A percentile compares a stretch with the other conserved stretches of the same genome.
Evolutionary conservation across 2,113 vertebrate species (phyloP).

Genomic region (Oplegnathus fasciatus): DNA sequence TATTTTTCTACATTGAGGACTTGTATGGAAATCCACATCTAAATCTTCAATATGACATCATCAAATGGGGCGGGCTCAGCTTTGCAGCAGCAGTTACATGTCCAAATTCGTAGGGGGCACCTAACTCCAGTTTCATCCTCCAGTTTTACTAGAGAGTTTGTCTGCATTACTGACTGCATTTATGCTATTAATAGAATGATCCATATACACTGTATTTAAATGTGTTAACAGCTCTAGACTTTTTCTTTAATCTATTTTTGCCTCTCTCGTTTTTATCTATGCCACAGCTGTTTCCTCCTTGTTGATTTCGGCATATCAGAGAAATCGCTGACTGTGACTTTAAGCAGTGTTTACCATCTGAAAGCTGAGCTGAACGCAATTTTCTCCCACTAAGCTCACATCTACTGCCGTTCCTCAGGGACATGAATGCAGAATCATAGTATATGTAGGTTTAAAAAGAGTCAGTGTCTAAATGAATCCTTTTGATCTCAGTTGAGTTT

Average conservation of each 20-base stretch:
- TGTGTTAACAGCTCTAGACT: background rate
- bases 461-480: slow-evolving; percentile 14
- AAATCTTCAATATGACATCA: background rate
- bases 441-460: slow-evolving; percentile 34
- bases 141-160: background rate
- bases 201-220: background rate
- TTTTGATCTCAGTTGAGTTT: slow-evolving; percentile 32
- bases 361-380: slow-evolving; percentile 1
- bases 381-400: background rate
- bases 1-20: background rate
- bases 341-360: slow-evolving; percentile 39
- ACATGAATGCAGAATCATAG: slow-evolving; percentile 15
- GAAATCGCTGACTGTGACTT: slow-evolving; percentile 11
- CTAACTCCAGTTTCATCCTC: background rate
- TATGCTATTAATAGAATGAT: background rate
- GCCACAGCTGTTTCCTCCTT: background rate
- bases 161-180: background rate
- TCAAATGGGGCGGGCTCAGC: background rate
- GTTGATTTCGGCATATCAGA: slow-evolving; percentile 20
- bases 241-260: background rate
- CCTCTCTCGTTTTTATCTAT: background rate
- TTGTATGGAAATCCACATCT: background rate
- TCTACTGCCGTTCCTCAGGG: background rate
- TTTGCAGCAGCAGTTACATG: background rate
- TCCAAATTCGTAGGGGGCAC: too few relatives aligned